A percentile compares a stretch with the other conserved stretches of the same genome.
phyloP scores from a whole-genome alignment of 2,113 vertebrate genomes.

The Parus major region DNA sequence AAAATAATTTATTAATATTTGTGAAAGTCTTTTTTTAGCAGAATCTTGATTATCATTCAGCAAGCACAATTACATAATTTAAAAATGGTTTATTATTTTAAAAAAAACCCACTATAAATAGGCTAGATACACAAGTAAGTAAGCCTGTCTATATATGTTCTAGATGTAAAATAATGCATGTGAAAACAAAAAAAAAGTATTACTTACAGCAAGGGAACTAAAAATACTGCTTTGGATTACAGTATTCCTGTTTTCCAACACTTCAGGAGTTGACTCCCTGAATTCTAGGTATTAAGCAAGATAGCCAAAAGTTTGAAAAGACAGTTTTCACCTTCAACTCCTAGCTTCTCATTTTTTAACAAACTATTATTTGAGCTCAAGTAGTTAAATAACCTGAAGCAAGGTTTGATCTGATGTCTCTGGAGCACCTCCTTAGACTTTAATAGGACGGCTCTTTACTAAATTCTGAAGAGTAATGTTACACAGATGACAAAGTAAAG shows the following conservation, averaged over 20 bases:
- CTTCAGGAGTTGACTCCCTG: not conserved
- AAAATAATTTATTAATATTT: constrained; percentile 26
- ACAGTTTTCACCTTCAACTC: not conserved
- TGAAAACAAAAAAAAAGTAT: not conserved
- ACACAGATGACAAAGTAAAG: not conserved
- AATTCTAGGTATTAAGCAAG: not conserved
- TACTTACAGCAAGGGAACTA: not conserved
- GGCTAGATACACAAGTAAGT: not conserved
- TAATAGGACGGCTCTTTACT: not conserved
- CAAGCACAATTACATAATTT: not conserved
- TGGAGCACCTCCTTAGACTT: not conserved
- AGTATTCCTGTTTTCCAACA: not conserved
- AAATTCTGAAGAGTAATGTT: not conserved
- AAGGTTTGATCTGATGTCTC: not conserved
- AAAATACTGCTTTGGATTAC: not conserved
- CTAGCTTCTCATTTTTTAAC: not conserved
- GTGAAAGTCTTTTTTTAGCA: not conserved
- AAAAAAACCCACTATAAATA: constrained; percentile 10
- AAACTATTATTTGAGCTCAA: not conserved
- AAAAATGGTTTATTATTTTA: constrained; percentile 20
- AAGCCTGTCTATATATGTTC: not conserved
- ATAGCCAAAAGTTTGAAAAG: not conserved
- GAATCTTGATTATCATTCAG: constrained; percentile 24
- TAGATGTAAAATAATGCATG: not conserved
- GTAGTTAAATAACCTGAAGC: not conserved